These are phyloP conservation scores for Sphecodes monilicornis DNA, from an alignment of 2,888 invertebrate genomes.

Conservation along the genomic window DNA sequence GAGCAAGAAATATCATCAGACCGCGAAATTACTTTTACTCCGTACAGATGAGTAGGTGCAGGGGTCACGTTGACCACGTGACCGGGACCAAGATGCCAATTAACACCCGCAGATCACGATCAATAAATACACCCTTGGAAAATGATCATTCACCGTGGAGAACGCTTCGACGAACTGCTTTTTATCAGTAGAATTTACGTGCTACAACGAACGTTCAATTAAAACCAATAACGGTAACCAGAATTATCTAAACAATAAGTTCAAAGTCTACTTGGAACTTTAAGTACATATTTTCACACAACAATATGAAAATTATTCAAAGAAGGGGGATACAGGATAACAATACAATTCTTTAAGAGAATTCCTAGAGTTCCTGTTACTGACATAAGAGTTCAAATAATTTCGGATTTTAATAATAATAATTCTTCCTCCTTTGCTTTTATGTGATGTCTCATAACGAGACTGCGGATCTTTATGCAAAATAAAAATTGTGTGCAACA, in stretches of 20 bases:
- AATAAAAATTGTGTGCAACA: too few species aligned
- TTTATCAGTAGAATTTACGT: background rate
- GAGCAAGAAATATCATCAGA: slow-evolving; percentile 26
- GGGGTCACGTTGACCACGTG: slow-evolving; percentile 31
- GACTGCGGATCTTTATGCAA: too few species aligned
- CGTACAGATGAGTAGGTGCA: slow-evolving; percentile 16
- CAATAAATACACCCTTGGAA: background rate
- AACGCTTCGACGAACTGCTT: background rate
- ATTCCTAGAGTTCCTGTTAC: too few species aligned
- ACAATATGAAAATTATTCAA: background rate
- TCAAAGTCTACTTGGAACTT: background rate
- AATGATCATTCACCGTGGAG: background rate
- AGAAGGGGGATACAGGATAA: too few species aligned
- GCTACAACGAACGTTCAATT: background rate
- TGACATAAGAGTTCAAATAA: too few species aligned
- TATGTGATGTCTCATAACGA: too few species aligned
- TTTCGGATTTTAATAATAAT: too few species aligned
- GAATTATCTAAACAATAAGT: background rate
- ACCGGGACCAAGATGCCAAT: slow-evolving; percentile 25
- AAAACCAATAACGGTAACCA: background rate
- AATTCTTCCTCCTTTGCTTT: too few species aligned
- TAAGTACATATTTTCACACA: too few species aligned
- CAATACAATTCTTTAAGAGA: too few species aligned
- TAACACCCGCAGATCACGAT: background rate
- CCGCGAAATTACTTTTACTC: slow-evolving; percentile 44